These are phyloP conservation scores for Peromyscus attwateri DNA, from an alignment of 2,797 vertebrate species.

Conservation along the genomic window DNA sequence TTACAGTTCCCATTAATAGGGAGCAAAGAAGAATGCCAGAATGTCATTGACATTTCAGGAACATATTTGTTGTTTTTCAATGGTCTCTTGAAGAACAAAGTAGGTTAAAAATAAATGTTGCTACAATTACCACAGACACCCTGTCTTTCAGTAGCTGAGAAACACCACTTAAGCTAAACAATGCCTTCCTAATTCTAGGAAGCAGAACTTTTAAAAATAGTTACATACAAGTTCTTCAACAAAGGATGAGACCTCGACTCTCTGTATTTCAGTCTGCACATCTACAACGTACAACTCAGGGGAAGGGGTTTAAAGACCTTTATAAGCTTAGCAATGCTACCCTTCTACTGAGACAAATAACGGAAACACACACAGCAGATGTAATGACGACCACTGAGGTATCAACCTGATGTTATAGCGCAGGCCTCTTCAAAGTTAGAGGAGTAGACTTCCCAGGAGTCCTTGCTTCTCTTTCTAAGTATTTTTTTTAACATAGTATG, in stretches of 20 bases:
- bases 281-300: not conserved
- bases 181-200: not conserved
- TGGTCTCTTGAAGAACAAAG: slow-evolving; percentile 39
- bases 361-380: not conserved
- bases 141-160: not conserved
- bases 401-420: not conserved
- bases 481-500: not conserved
- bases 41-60: slow-evolving; percentile 19
- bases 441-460: not conserved
- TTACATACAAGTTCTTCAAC: not conserved
- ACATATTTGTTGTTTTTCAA: not conserved
- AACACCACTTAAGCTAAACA: not conserved
- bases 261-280: not conserved
- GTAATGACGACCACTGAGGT: not conserved
- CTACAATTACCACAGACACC: not conserved
- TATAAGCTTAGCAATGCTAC: not conserved
- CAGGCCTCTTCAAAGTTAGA: not conserved
- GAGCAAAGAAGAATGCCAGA: not conserved
- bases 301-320: not conserved
- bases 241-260: not conserved
- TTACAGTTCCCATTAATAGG: not conserved
- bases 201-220: not conserved
- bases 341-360: not conserved
- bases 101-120: slow-evolving; percentile 35
- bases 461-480: not conserved